A percentile compares a stretch with the other conserved stretches of the same genome.
Conservation (phyloP, 2,113 vertebrate species). For the Trochalopteron elliotii region DNA sequence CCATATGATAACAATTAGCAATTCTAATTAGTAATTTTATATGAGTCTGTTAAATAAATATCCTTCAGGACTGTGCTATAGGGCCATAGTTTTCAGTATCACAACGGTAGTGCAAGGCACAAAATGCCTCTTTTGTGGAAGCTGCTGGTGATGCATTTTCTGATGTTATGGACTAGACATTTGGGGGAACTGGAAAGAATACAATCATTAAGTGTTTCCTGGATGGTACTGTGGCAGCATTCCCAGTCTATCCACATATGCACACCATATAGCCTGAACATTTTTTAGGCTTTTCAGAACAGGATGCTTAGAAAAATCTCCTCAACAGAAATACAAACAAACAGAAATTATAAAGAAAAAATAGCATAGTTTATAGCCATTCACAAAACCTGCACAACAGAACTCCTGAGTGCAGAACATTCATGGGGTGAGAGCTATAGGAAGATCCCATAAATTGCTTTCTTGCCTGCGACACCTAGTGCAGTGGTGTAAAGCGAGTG, state of each 20-base stretch:
- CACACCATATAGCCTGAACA: not conserved
- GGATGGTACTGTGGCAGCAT: not conserved
- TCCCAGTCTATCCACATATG: not conserved
- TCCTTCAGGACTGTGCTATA: not conserved
- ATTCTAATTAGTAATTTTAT: not conserved
- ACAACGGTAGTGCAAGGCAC: not conserved
- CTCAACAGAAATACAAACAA: not conserved
- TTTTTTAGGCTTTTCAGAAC: not conserved
- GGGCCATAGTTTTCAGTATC: not conserved
- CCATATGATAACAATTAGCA: not conserved
- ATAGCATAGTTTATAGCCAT: not conserved
- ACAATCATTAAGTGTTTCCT: not conserved
- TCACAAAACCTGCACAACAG: not conserved
- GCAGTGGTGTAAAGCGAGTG: fast-evolving
- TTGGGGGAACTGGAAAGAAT: not conserved
- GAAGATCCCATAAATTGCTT: not conserved
- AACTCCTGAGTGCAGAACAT: not conserved
- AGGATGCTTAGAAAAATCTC: not conserved
- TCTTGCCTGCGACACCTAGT: not conserved
- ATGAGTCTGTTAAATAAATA: not conserved
- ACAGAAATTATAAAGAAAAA: not conserved
- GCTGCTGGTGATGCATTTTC: not conserved
- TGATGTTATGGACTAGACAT: not conserved
- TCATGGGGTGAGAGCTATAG: not conserved
- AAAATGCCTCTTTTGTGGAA: not conserved